Evolutionary conservation across 1,140 invertebrate species (phyloP).

Genomic region (Drosophila grimshawi): DNA sequence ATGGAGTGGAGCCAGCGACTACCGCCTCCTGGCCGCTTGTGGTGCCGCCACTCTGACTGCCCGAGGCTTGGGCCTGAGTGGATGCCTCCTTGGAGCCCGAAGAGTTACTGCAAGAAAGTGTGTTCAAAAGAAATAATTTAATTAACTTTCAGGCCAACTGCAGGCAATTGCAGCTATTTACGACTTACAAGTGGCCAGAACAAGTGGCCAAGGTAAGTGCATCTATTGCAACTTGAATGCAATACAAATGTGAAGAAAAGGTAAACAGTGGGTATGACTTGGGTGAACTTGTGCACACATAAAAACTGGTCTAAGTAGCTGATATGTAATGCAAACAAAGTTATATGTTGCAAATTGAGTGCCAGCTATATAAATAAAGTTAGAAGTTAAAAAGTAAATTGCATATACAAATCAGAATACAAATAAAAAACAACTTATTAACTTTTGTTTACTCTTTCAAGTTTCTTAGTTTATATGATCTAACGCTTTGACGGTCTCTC

Average conservation of each 20-base stretch:
- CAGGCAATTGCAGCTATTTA: slow-evolving; percentile 57
- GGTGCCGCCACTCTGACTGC: slow-evolving; percentile 68
- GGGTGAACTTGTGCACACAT: background rate
- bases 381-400: too few relatives aligned
- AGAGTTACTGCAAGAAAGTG: slow-evolving; percentile 71
- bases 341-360: too few relatives aligned
- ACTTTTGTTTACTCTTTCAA: background rate
- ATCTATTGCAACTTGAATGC: slow-evolving; percentile 46
- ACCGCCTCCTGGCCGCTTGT: slow-evolving; percentile 57
- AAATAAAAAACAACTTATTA: too few relatives aligned
- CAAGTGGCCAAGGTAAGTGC: slow-evolving; percentile 35
- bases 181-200: slow-evolving; percentile 51
- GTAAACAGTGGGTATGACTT: background rate
- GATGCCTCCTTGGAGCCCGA: slow-evolving; percentile 84
- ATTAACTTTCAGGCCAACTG: slow-evolving; percentile 35
- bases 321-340: too few relatives aligned
- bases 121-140: slow-evolving; percentile 48
- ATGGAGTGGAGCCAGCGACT: slow-evolving; percentile 28
- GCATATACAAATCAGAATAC: too few relatives aligned
- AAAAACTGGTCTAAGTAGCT: background rate
- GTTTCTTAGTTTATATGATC: background rate
- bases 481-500: background rate
- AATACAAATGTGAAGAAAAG: background rate
- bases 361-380: too few relatives aligned
- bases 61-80: slow-evolving; percentile 69